Evolutionary conservation across 2,113 vertebrate species (phyloP), one percentile per base, ranked within the genome.

Genomic region (Cynoglossus semilaevis): DNA sequence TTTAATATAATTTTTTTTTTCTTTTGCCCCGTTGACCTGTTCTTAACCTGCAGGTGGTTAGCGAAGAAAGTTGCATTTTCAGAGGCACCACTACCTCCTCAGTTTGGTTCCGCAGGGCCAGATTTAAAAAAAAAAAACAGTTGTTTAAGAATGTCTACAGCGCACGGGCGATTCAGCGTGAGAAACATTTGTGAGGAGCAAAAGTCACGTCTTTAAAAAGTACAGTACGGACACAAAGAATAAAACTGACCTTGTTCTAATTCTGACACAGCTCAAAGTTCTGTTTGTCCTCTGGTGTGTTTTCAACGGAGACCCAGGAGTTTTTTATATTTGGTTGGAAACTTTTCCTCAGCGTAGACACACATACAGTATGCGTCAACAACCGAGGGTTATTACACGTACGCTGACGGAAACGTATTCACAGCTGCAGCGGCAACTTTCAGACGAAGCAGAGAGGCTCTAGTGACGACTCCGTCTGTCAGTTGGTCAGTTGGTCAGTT

Each of bases 241-340:
- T 76, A 70, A 77, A 64, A 11, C 8, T 37, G 34, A 46, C 63
- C 12, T 62, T 70, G 59, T 48, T 66, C 49, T 44, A 38, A 15
- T 73, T 43, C 38, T 63, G 58, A 60, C 46, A 52, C 61, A 51
- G 57, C 55, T 68, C 59, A 77, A 73, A 15, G 47, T 71, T 76
- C 68, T 68, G 63, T 48, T 48, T 41, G 12, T 56, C 43, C 40
- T 48, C 53, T 54, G n/a, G n/a, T n/a, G n/a, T n/a, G n/a, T n/a
- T n/a, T n/a, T n/a, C n/a, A n/a, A n/a, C n/a, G n/a, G n/a, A n/a
- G n/a, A n/a, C n/a, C n/a, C n/a, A n/a, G n/a, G n/a, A n/a, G n/a
- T 63, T 42, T 42, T 42, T 42, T 42, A 1, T 42, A 14, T 12
- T n/a, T n/a, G n/a, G n/a, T 6, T 38, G 48, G 17, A 13, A 34